These are phyloP conservation scores for Eristalis arbustorum DNA, from an alignment of 2,888 invertebrate species.

Conservation along the genomic window DNA sequence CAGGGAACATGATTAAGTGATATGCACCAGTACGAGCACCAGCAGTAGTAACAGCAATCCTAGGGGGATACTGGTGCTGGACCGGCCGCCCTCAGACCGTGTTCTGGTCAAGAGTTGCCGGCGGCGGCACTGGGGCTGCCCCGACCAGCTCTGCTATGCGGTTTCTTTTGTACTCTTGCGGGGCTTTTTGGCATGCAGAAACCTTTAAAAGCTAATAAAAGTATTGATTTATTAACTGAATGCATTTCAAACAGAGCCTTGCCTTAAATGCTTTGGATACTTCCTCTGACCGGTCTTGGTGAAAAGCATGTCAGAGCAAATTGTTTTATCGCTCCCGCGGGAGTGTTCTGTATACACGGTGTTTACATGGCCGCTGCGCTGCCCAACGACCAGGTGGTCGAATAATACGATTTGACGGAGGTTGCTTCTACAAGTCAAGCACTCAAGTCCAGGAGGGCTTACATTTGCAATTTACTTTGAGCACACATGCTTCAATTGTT, in stretches of 20 bases:
- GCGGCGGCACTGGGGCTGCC: neutral
- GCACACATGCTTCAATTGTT: neutral
- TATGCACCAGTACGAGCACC: slow-evolving; percentile 41
- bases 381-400: neutral
- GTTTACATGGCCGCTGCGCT: neutral
- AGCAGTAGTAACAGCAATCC: neutral
- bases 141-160: slow-evolving; percentile 35
- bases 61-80: neutral
- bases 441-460: neutral
- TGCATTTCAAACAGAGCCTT: slow-evolving; percentile 41
- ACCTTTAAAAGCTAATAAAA: slow-evolving; percentile 52
- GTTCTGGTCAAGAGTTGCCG: slow-evolving; percentile 36
- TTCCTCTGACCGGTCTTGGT: neutral
- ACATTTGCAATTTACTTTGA: neutral
- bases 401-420: neutral
- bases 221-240: slow-evolving; percentile 55
- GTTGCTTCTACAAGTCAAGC: neutral
- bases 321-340: neutral
- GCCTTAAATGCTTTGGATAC: slow-evolving; percentile 41
- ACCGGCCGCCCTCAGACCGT: slow-evolving; percentile 46
- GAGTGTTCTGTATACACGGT: neutral
- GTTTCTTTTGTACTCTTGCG: slow-evolving; percentile 48
- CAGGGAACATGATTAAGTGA: slow-evolving; percentile 66
- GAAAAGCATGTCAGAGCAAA: slow-evolving; percentile 9
- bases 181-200: slow-evolving; percentile 41